phyloP scores from a whole-genome alignment of 2,797 vertebrate genomes.

The Circus cinereus region DNA sequence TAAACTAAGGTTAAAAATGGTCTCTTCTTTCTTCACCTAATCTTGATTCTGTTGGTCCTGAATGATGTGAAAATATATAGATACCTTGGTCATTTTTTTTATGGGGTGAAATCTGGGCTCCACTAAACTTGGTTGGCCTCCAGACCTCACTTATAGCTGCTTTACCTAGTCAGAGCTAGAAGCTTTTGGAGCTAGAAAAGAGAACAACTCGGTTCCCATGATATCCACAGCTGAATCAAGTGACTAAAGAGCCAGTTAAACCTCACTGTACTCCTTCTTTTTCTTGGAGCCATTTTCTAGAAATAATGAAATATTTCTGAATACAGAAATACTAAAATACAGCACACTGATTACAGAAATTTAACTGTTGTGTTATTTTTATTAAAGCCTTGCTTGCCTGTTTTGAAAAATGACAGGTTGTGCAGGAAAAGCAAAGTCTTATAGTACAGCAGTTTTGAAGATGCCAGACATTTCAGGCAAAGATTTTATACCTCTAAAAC shows the following conservation, averaged over 20 bases:
- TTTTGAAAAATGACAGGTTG: not conserved
- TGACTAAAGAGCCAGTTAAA: not conserved
- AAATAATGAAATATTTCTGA: not conserved
- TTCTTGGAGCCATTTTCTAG: not conserved
- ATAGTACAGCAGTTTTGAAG: not conserved
- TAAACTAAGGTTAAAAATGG: not conserved
- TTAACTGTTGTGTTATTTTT: not conserved
- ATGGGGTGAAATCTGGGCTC: not conserved
- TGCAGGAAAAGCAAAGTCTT: not conserved
- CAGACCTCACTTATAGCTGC: not conserved
- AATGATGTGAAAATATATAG: not conserved
- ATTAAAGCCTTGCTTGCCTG: not conserved
- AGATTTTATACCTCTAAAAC: not conserved
- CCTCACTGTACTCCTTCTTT: not conserved
- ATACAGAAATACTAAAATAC: not conserved
- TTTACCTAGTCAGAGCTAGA: not conserved
- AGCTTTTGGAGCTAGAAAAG: not conserved
- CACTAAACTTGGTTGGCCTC: not conserved
- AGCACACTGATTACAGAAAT: not conserved
- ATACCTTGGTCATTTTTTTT: rapidly evolving
- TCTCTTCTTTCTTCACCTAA: not conserved
- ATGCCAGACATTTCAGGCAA: not conserved
- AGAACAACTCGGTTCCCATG: not conserved
- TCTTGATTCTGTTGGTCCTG: not conserved
- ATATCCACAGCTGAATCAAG: not conserved